Percentiles rank a stretch among this genome's conserved stretches.
phyloP scores from a whole-genome alignment of 2,797 vertebrate genomes.

The Eulemur rubriventer region DNA sequence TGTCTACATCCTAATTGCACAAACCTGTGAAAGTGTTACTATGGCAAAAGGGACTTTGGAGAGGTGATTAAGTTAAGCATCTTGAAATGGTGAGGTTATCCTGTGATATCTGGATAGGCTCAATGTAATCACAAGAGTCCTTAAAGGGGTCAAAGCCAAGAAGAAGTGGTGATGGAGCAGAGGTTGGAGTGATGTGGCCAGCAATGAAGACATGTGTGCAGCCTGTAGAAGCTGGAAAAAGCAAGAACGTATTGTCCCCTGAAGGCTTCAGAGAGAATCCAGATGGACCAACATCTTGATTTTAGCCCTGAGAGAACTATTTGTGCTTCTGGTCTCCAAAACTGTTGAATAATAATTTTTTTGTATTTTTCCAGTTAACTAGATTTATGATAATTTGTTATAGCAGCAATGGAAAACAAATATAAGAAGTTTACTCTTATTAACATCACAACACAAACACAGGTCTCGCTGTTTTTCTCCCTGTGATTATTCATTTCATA shows the following conservation, averaged over 20 bases:
- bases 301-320: background rate
- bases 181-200: fast-evolving
- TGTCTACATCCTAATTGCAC: background rate
- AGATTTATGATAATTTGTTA: background rate
- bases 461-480: background rate
- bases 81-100: background rate
- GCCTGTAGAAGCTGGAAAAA: background rate
- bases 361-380: background rate
- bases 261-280: background rate
- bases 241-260: background rate
- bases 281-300: background rate
- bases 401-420: background rate
- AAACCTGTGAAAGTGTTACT: background rate
- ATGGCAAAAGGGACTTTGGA: background rate
- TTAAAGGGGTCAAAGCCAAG: background rate
- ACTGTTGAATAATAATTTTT: background rate
- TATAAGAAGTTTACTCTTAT: background rate
- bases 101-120: background rate
- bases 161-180: background rate
- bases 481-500: background rate
- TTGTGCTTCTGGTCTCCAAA: background rate
- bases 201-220: background rate
- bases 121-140: background rate
- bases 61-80: background rate
- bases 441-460: background rate